phyloP scores from a whole-genome alignment of 1,140 invertebrate species.

The Drosophila lacertosa region DNA sequence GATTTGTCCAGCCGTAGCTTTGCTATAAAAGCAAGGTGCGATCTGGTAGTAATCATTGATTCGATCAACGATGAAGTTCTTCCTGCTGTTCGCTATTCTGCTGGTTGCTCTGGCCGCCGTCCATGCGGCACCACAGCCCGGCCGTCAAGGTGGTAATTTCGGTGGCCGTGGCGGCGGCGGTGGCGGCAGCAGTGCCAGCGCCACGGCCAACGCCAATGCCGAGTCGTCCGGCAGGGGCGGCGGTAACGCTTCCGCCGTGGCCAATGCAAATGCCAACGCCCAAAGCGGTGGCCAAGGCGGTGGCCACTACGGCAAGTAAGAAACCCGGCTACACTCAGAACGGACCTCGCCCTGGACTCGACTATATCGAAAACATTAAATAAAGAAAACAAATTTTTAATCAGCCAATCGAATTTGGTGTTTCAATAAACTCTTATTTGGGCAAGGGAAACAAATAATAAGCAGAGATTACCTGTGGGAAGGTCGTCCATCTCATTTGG shows the following conservation, averaged over 20 bases:
- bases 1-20: background rate
- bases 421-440: no score
- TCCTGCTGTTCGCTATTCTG: slow-evolving; percentile 26
- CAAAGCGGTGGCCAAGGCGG: background rate
- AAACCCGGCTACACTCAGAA: background rate
- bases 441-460: no score
- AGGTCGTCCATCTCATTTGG: no score
- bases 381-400: background rate
- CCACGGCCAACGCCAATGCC: slow-evolving; percentile 26
- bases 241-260: background rate
- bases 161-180: background rate
- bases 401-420: background rate
- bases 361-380: background rate
- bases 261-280: slow-evolving; percentile 22
- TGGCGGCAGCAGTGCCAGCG: background rate
- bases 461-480: no score
- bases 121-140: slow-evolving; percentile 10
- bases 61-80: slow-evolving; percentile 36
- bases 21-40: slow-evolving; percentile 25
- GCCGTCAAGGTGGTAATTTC: background rate
- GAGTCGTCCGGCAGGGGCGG: no score
- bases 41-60: slow-evolving; percentile 8
- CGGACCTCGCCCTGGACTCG: background rate
- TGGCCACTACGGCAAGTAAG: background rate
- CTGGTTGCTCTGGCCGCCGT: slow-evolving; percentile 19